Evolutionary conservation across 2,797 vertebrate species (phyloP), one percentile per base, ranked within the genome.

Genomic region (Buphagus erythrorhynchus): DNA sequence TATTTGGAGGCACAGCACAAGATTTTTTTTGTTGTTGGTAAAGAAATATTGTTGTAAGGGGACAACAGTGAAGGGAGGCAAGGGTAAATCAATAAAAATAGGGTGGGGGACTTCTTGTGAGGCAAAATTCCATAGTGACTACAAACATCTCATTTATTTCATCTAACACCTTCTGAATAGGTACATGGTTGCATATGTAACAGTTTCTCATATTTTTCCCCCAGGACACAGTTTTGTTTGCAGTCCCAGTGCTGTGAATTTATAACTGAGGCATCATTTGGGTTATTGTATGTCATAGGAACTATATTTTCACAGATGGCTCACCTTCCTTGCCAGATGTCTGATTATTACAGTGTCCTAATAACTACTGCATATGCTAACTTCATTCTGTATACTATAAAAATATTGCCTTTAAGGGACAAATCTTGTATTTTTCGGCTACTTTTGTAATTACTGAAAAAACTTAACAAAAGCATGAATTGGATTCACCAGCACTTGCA

Each of bases 221-320:
- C 31, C 57, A 54, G 88, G 91, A 93, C 40, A 78, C 48, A 62
- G 73, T 89, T 96, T 94, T 63, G 46, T 96, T 86, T 95, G 46
- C 75, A 93, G 33, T 94, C 86, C 45, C 71, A 94, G 48, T 51
- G 43, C 57, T 90, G 62, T 81, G 61, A 95, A 96, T 89, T 62
- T 85, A 86, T 85, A 93, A 77, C 77, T 94, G 95, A 84, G 83
- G 86, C 45, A 84, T 85, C 45, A 59, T 94, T 92, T 92, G 62
- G 68, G n/a, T 94, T 96, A 93, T 91, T 94, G 52, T 55, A 87
- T 67, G 75, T 77, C 93, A 93, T 59, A 74, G 40, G 54, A 65
- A 40, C 26, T 43, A 48, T 74, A 73, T 94, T 96, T 96, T 95
- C 95, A 94, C 89, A 97, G 93, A 93, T 92, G 92, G 62, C 42